A percentile compares a stretch with the other conserved stretches of the same genome.
These are phyloP conservation scores for Pelodiscus sinensis DNA, from an alignment of 2,113 vertebrate species.

Conservation along the genomic window DNA sequence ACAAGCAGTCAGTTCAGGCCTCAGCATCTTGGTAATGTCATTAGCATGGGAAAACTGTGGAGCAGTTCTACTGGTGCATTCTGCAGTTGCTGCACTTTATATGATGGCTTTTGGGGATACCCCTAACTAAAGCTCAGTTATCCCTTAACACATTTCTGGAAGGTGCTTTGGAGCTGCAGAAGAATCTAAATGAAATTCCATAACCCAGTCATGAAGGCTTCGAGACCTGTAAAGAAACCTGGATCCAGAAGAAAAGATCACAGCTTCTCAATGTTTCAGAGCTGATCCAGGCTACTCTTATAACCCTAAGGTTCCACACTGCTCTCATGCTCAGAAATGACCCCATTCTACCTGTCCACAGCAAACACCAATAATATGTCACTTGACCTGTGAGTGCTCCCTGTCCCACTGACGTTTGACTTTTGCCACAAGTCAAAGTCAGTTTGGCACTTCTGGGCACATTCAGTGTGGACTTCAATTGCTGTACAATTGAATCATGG, in stretches of 20 bases:
- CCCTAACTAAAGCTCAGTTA: neutral
- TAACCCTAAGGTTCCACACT: neutral
- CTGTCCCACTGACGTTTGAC: rapidly evolving
- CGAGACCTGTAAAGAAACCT: neutral
- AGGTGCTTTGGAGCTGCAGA: neutral
- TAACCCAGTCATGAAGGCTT: neutral
- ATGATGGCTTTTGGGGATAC: neutral
- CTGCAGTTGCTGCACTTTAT: neutral
- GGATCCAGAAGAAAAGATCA: neutral
- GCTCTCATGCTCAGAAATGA: neutral
- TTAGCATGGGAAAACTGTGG: neutral
- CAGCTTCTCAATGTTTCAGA: neutral
- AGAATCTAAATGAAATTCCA: neutral
- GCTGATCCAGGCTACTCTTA: neutral
- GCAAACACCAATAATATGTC: neutral
- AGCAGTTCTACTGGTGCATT: neutral
- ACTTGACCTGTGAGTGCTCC: too few species aligned
- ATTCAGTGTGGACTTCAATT: neutral
- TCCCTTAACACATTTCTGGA: neutral
- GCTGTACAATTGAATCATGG: too few species aligned
- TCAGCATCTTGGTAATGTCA: neutral
- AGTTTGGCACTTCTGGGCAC: neutral
- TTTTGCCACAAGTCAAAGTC: neutral
- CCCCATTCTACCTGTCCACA: neutral
- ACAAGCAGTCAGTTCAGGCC: neutral